Evolutionary conservation across 1,140 invertebrate genomes (phyloP).

Genomic region (Phocides pigmalion): DNA sequence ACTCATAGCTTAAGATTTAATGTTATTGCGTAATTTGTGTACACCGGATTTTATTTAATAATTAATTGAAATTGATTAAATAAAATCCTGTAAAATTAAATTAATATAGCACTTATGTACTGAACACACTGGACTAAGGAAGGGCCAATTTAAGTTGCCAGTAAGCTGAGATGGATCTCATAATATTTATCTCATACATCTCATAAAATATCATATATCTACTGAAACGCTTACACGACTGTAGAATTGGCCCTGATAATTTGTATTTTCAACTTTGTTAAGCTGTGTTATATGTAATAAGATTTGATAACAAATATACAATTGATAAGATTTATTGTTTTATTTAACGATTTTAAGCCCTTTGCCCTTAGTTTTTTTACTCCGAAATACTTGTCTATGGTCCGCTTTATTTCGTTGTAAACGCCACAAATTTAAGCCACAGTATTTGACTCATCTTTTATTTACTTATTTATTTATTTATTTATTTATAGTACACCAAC

Average conservation of each 20-base stretch:
- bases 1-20: background rate
- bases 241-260: constrained; percentile 21
- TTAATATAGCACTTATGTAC: constrained; percentile 15
- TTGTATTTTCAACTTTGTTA: constrained; percentile 61
- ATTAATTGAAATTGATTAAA: too few species aligned
- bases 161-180: constrained; percentile 17
- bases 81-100: too few species aligned
- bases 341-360: constrained; percentile 24
- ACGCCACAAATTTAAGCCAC: too few species aligned
- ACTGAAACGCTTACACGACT: background rate
- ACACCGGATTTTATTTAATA: constrained; percentile 8
- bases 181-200: constrained; percentile 2
- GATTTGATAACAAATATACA: constrained; percentile 83
- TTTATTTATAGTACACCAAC: too few species aligned
- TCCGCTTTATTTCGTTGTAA: too few species aligned
- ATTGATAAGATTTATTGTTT: constrained; percentile 60
- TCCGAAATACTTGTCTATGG: too few species aligned
- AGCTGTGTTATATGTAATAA: constrained; percentile 77
- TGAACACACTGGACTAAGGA: constrained; percentile 6
- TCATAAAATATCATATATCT: constrained; percentile 2
- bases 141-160: constrained; percentile 11
- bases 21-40: background rate
- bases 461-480: too few species aligned
- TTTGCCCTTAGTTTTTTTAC: too few species aligned
- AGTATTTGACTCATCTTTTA: too few species aligned